phyloP scores from a whole-genome alignment of 2,113 vertebrate species.

The Aix galericulata region DNA sequence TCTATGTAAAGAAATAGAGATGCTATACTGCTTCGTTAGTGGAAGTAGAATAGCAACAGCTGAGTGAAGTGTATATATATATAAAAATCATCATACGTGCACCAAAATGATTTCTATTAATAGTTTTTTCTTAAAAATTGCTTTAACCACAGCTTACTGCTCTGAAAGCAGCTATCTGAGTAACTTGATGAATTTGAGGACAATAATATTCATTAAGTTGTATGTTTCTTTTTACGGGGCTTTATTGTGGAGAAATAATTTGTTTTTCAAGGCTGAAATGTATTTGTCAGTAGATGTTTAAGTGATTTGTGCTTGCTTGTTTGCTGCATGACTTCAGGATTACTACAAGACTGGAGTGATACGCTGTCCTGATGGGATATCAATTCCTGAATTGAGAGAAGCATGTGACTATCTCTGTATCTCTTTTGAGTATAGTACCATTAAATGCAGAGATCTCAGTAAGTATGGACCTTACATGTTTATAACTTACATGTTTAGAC shows the following conservation, averaged over 20 bases:
- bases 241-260: not conserved
- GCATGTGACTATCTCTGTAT: slow-evolving; percentile 99
- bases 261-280: not conserved
- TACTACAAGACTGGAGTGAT: slow-evolving; percentile 99
- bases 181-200: not conserved
- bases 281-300: not conserved
- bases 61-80: not conserved
- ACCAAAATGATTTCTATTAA: not conserved
- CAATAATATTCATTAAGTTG: not conserved
- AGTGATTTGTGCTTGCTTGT: not conserved
- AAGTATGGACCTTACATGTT: slow-evolving; percentile 79
- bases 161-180: not conserved
- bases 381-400: slow-evolving; percentile 97
- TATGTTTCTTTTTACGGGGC: not conserved
- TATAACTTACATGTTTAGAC: too few relatives aligned
- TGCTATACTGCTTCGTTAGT: not conserved
- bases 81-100: not conserved
- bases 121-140: not conserved
- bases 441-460: slow-evolving; percentile 99
- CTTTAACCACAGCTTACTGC: not conserved
- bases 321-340: slow-evolving; percentile 79
- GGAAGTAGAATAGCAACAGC: not conserved
- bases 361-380: slow-evolving; percentile 98
- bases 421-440: slow-evolving; percentile 98
- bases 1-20: not conserved